Base-by-base conservation (phyloP, 2,113 vertebrate species). In the Dicerorhinus sumatrensis region DNA sequence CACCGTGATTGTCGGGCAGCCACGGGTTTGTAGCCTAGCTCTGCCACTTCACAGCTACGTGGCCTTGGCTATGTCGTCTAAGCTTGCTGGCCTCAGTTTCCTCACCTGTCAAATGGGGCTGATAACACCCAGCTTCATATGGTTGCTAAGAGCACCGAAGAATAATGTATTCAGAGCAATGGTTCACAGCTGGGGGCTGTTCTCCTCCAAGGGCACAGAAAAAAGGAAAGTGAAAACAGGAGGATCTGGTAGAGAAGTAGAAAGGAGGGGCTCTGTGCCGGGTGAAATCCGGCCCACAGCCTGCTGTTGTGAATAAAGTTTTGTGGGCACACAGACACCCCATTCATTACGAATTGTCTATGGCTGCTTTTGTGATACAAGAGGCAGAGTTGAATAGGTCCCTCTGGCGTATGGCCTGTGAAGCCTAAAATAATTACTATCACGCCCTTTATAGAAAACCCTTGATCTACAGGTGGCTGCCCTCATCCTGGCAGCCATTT, bases 351-450 rank as follows among this genome's bases (percentile, higher is more conserved):
- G 4, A 11, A n/a, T 4, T 0, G 3, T 36, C 69, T 10, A 4
- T 0, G n/a, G 48, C 54, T 69, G 29, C 39, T 21, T 21, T 16
- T 27, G 33, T 29, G 33, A 13, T 12, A 39, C 2, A 18, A 18
- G 39, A 0, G 3, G 77, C 23, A 20, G 60, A 25, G 27, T 1
- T 10, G 23, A 20, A 6, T 2, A 14, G 12, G 60, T 14, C 69
- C 51, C 0, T 0, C 58, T 8, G 0, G 31, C 16, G 6, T 29
- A 51, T 3, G 5, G 6, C 14, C 67, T 0, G 4, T 31, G 48
- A 27, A 31, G 63, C 31, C 76, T 21, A 6, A 20, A 2, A 5
- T 31, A 18, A 58, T 12, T 4, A 3, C 2, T 13, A 13, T 21
- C 33, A 21, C 83, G 54, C 12, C 51, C 58, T 69, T 70, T 2